Evolutionary conservation across 2,888 invertebrate species (phyloP).

Genomic region (Keiferia lycopersicella): DNA sequence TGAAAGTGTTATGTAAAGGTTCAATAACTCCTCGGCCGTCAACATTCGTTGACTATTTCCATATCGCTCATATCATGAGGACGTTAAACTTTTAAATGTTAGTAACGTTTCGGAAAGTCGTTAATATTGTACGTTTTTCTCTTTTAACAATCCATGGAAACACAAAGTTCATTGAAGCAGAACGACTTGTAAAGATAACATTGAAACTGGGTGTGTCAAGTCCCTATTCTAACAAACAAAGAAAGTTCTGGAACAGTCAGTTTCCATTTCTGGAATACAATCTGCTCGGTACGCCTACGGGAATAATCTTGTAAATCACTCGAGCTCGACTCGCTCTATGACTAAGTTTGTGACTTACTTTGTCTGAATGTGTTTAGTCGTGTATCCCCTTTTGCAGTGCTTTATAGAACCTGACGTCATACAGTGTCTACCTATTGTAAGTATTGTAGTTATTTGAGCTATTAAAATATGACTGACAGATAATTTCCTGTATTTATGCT

Average conservation of each 20-base stretch:
- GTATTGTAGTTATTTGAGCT: no score
- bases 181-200: not conserved
- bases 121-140: not conserved
- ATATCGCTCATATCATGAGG: not conserved
- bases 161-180: not conserved
- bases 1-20: slow-evolving; percentile 27
- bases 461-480: not conserved
- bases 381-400: not conserved
- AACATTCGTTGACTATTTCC: slow-evolving; percentile 13
- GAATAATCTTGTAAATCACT: slow-evolving; percentile 64
- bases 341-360: slow-evolving; percentile 45
- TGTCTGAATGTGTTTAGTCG: slow-evolving; percentile 2
- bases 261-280: slow-evolving; percentile 66
- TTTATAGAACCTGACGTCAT: not conserved
- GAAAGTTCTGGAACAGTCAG: slow-evolving; percentile 57
- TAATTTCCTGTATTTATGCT: not conserved
- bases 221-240: slow-evolving; percentile 43
- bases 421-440: not conserved
- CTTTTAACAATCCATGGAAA: not conserved
- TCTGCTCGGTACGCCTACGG: slow-evolving; percentile 59
- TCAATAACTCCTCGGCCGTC: slow-evolving; percentile 24
- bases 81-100: not conserved
- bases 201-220: slow-evolving; percentile 26
- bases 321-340: slow-evolving; percentile 52
- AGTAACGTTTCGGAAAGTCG: not conserved